Conservation (phyloP, 2,113 vertebrate genomes). For the Cygnus buccinator region DNA sequence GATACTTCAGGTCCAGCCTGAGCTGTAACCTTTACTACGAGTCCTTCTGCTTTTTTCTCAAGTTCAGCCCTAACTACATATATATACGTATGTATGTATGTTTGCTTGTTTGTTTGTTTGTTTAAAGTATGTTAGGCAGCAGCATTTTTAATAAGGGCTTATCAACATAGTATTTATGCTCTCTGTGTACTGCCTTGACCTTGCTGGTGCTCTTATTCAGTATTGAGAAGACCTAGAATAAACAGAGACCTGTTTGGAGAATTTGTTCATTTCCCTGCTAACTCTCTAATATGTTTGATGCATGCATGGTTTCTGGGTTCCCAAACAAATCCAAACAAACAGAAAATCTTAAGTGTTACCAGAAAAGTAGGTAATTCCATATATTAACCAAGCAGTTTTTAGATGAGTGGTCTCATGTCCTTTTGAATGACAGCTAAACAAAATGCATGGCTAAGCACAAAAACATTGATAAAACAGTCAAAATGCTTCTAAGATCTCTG, state of each 20-base stretch:
- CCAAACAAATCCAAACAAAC: slow-evolving; percentile 18
- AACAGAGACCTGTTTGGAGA: slow-evolving; percentile 1
- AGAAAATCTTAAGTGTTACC: not conserved
- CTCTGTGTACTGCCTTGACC: not conserved
- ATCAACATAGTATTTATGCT: not conserved
- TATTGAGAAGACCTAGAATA: slow-evolving; percentile 9
- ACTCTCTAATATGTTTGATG: not conserved
- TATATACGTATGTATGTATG: not conserved
- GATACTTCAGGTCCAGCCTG: not conserved
- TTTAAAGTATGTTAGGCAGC: not conserved
- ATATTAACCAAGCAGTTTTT: not conserved
- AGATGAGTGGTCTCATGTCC: not conserved
- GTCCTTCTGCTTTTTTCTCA: not conserved
- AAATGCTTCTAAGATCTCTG: not conserved
- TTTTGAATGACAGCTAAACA: not conserved
- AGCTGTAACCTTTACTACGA: not conserved
- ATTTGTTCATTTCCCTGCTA: not conserved
- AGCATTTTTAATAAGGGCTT: not conserved
- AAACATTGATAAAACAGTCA: slow-evolving; percentile 13
- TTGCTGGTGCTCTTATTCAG: not conserved
- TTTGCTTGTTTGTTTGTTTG: accelerated
- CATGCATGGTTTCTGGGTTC: slow-evolving; percentile 18
- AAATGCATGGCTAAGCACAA: not conserved
- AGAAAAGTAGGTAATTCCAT: not conserved
- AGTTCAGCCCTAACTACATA: not conserved